phyloP scores from a whole-genome alignment of 2,888 invertebrate genomes.

The Orthosia cruda region DNA sequence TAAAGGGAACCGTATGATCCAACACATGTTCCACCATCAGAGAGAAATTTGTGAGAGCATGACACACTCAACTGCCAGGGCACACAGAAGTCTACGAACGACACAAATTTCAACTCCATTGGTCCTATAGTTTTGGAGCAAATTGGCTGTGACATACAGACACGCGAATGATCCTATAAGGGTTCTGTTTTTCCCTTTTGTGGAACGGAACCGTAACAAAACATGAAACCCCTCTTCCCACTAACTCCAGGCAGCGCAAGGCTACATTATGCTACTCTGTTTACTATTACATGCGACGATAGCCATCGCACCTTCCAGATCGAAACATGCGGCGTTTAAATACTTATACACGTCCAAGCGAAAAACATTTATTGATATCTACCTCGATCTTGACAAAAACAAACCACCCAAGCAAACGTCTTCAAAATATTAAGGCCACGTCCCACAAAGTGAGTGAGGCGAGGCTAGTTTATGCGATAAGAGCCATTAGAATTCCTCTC shows the following conservation, averaged over 20 bases:
- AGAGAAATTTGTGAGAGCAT: too few species aligned
- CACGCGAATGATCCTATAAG: too few species aligned
- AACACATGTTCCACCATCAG: too few species aligned
- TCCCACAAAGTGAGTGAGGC: slow-evolving; percentile 19
- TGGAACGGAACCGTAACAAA: neutral
- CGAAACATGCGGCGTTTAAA: too few species aligned
- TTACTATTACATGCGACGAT: slow-evolving; percentile 24
- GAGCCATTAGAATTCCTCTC: slow-evolving; percentile 44
- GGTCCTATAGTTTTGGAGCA: too few species aligned
- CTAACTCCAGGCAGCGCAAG: neutral
- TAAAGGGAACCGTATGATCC: too few species aligned
- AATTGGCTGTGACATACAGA: too few species aligned
- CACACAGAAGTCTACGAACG: too few species aligned
- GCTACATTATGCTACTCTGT: slow-evolving; percentile 1
- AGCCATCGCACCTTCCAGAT: neutral
- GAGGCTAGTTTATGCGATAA: slow-evolving; percentile 19
- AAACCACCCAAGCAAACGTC: neutral
- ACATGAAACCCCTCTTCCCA: neutral
- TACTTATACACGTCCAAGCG: neutral
- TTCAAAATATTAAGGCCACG: slow-evolving; percentile 24
- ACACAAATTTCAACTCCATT: too few species aligned
- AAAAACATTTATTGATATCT: neutral
- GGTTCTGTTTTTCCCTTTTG: too few species aligned
- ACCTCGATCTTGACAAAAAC: neutral
- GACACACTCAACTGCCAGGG: too few species aligned